Evolutionary conservation across 2,113 vertebrate genomes (phyloP).

Genomic region (Petroica traversi): DNA sequence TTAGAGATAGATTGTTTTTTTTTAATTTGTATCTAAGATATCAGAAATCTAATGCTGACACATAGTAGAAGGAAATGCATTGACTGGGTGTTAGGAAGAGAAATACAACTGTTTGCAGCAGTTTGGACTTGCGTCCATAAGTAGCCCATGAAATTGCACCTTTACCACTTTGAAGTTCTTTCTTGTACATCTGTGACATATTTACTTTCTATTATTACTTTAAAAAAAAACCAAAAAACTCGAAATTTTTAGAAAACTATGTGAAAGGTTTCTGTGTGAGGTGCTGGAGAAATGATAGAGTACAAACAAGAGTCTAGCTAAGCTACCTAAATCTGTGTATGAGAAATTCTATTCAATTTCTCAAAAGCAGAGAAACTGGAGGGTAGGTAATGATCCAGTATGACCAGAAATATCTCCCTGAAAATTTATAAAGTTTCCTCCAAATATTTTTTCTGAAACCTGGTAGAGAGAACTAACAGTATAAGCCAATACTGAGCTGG

Average conservation of each 20-base stretch:
- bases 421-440: background rate
- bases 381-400: background rate
- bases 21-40: background rate
- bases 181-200: background rate
- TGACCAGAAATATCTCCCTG: background rate
- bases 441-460: background rate
- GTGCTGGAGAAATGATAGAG: background rate
- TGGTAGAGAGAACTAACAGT: background rate
- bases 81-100: background rate
- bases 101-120: background rate
- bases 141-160: background rate
- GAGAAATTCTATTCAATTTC: background rate
- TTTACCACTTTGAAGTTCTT: background rate
- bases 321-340: background rate
- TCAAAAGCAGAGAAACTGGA: background rate
- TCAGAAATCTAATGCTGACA: background rate
- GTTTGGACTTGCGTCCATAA: background rate
- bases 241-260: background rate
- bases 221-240: accelerated
- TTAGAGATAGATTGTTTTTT: background rate
- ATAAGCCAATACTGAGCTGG: background rate
- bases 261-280: background rate
- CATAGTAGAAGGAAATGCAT: background rate
- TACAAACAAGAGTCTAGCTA: background rate
- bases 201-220: background rate